Evolutionary conservation across 1,140 invertebrate species (phyloP).

Genomic region (Drosophila nannoptera): DNA sequence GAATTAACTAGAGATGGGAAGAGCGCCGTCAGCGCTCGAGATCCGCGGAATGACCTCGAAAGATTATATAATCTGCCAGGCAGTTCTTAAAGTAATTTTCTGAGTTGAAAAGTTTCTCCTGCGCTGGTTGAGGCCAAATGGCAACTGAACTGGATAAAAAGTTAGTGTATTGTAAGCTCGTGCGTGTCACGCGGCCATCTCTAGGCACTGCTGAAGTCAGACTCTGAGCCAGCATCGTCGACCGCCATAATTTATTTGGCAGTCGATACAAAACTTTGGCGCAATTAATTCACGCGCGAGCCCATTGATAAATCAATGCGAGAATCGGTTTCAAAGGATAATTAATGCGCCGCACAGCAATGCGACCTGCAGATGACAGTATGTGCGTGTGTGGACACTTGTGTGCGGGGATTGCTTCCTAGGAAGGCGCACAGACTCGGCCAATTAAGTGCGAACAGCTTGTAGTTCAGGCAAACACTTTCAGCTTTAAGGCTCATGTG

Average conservation of each 20-base stretch:
- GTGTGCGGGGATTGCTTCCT: neutral
- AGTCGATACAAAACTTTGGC: conserved; percentile 57
- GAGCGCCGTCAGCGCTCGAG: too few relatives aligned
- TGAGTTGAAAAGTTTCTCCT: too few relatives aligned
- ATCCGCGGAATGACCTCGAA: too few relatives aligned
- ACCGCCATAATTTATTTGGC: conserved; percentile 53
- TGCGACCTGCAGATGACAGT: conserved; percentile 53
- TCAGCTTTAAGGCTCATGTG: neutral
- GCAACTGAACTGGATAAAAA: too few relatives aligned
- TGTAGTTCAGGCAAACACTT: neutral
- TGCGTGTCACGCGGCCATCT: conserved; percentile 9
- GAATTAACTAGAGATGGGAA: neutral
- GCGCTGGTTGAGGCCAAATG: too few relatives aligned
- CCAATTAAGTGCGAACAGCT: conserved; percentile 1
- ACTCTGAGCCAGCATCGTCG: conserved; percentile 3
- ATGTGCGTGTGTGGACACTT: neutral
- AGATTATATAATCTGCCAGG: too few relatives aligned
- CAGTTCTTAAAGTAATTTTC: too few relatives aligned
- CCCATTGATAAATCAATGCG: conserved; percentile 63
- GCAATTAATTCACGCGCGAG: conserved; percentile 64
- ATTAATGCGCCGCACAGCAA: conserved; percentile 60
- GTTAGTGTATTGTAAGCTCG: too few relatives aligned
- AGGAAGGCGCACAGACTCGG: neutral
- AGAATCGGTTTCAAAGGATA: conserved; percentile 65
- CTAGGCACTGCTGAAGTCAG: neutral